These are phyloP conservation scores for Heteronetta atricapilla DNA, from an alignment of 2,113 vertebrate genomes.

Conservation along the genomic window DNA sequence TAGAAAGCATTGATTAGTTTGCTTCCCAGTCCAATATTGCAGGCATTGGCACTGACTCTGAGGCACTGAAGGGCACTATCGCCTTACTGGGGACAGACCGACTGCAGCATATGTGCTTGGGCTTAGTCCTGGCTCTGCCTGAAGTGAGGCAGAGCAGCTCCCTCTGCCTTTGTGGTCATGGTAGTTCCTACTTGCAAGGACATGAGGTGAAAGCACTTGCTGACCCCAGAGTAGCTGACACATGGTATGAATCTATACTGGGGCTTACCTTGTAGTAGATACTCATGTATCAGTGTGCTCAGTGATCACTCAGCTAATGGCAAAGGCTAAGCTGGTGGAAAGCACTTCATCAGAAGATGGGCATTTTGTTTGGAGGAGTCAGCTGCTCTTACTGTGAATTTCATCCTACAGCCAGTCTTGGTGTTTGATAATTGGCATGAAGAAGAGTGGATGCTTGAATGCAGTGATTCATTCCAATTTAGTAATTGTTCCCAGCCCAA, in stretches of 20 bases:
- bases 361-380: neutral
- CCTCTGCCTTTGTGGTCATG: neutral
- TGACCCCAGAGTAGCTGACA: neutral
- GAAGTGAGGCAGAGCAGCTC: neutral
- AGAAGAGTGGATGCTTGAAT: neutral
- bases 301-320: neutral
- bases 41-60: neutral
- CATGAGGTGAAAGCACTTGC: neutral
- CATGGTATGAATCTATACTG: neutral
- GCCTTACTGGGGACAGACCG: neutral
- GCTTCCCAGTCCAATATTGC: neutral
- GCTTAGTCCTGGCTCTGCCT: neutral
- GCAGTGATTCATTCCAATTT: neutral
- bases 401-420: neutral
- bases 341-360: neutral
- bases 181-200: neutral
- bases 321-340: neutral
- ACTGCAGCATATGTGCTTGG: rapidly evolving
- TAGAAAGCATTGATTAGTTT: neutral
- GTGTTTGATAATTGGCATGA: neutral
- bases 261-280: neutral
- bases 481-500: neutral
- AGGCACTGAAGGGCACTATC: neutral
- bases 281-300: neutral
- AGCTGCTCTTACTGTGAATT: neutral